Evolutionary conservation across 2,888 invertebrate species (phyloP), one percentile per base, ranked within the genome.

Genomic region (Malthinus flaveolus): DNA sequence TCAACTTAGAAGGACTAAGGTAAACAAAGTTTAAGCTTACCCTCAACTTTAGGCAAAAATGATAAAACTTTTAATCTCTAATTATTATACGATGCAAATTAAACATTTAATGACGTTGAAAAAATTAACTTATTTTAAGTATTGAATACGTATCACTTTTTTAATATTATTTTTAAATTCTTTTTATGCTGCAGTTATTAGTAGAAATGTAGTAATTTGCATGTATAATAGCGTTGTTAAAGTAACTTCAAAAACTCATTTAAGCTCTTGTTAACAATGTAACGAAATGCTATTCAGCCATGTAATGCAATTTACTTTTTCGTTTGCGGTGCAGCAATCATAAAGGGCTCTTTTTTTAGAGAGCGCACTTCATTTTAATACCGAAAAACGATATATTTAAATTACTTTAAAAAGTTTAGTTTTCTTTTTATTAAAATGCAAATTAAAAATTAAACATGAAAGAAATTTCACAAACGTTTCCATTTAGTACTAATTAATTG

Each of bases 1-100:
- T 59, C 89, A 89, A 74, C 85, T 93, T 65, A 87, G 89, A 71
- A 85, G 90, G 75, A 89, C 90, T 57, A 91, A 88, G 84, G 93
- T 93, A 72, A 42, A 15, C 39, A 23, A 23, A 23, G 2, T 23
- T 23, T 23, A 3, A 23, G 5, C 5, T 23, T 23, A 3, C 5
- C 23, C 23, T 3, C 5, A 23, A 23, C 23, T 2, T 23, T 23
- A 23, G 23, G 2, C 5, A 23, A 23, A 23, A 42, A 42, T 15
- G 39, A 23, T 3, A n/a, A n/a, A n/a, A n/a, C n/a, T n/a, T n/a
- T n/a, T n/a, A 23, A 23, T 23, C 23, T 3, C 3, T 23, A 23
- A 23, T 23, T 23, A 23, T 23, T 3, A 23, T 23, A 5, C 23
- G 5, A 23, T 23, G 23, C 23, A 23, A 11, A 11, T 36, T 11